Percentiles rank a stretch among this genome's conserved stretches.
Evolutionary conservation across 2,888 invertebrate genomes (phyloP).

Genomic region (Callimorpha dominula): DNA sequence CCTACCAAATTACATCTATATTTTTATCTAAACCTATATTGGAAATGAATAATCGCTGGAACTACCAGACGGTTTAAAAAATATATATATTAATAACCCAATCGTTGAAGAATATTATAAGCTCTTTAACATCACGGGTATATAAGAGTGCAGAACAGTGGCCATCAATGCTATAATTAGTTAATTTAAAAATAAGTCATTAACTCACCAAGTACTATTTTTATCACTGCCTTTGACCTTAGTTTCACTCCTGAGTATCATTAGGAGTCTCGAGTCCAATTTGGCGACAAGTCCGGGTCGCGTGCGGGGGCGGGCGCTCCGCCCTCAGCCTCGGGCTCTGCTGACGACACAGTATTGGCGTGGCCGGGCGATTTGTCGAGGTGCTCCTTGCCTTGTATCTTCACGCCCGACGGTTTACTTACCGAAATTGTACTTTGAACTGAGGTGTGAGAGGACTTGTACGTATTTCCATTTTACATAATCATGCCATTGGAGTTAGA

Average conservation of each 20-base stretch:
- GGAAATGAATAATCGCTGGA: too few relatives aligned
- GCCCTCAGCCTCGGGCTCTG: constrained; percentile 68
- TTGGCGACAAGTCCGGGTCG: constrained; percentile 50
- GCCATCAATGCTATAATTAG: background rate
- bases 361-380: constrained; percentile 52
- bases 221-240: constrained; percentile 12
- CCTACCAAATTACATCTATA: too few relatives aligned
- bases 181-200: constrained; percentile 7
- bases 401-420: constrained; percentile 43
- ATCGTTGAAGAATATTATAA: background rate
- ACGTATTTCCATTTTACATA: constrained; percentile 2
- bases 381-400: constrained; percentile 41
- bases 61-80: too few relatives aligned
- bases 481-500: background rate
- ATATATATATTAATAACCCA: background rate
- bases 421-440: constrained; percentile 19
- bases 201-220: constrained; percentile 16
- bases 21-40: too few relatives aligned
- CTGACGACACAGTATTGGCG: constrained; percentile 74
- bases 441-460: constrained; percentile 3
- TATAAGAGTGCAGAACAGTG: too few relatives aligned
- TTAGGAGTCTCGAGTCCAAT: constrained; percentile 15
- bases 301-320: constrained; percentile 63
- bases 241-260: background rate
- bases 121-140: too few relatives aligned